Conservation (phyloP, 2,888 invertebrate genomes). For the Drosophila prostipennis region DNA sequence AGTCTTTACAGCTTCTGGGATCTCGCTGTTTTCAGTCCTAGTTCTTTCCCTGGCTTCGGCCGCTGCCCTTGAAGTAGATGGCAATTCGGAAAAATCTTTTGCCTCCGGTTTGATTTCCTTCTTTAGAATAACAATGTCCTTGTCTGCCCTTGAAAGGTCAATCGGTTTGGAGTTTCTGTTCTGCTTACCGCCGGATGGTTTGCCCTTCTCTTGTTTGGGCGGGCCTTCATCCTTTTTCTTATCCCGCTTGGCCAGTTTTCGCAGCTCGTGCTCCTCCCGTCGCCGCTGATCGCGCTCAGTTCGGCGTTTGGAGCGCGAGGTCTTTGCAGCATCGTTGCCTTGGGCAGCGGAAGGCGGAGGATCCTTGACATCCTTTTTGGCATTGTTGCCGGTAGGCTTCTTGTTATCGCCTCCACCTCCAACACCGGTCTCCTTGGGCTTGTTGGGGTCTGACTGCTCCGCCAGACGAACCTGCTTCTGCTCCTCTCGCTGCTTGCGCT, state of each 20-base stretch:
- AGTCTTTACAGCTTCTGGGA: slow-evolving; percentile 64
- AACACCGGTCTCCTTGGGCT: slow-evolving; percentile 39
- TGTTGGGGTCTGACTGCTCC: slow-evolving; percentile 48
- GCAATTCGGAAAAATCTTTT: not conserved
- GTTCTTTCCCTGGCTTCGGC: not conserved
- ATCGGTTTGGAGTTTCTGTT: slow-evolving; percentile 24
- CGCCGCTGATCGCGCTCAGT: slow-evolving; percentile 82
- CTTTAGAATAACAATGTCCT: slow-evolving; percentile 77
- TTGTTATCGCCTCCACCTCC: slow-evolving; percentile 32
- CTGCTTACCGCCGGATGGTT: slow-evolving; percentile 26
- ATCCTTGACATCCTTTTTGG: slow-evolving; percentile 40
- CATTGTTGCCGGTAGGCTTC: slow-evolving; percentile 36
- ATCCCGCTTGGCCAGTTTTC: slow-evolving; percentile 60
- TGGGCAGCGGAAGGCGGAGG: slow-evolving; percentile 49
- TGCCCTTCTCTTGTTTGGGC: slow-evolving; percentile 30
- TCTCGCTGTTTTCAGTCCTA: slow-evolving; percentile 30
- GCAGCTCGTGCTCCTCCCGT: slow-evolving; percentile 83
- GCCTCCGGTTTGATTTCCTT: slow-evolving; percentile 44
- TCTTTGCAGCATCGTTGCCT: slow-evolving; percentile 69
- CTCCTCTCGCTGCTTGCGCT: slow-evolving; percentile 82
- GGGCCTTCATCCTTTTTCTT: slow-evolving; percentile 38
- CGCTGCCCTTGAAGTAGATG: slow-evolving; percentile 1
- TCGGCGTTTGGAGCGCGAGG: slow-evolving; percentile 78
- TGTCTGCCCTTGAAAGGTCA: slow-evolving; percentile 39
- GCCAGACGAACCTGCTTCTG: slow-evolving; percentile 62